A percentile compares a stretch with the other conserved stretches of the same genome.
Conservation (phyloP, 2,888 invertebrate genomes). For the Cheilosia impressa region DNA sequence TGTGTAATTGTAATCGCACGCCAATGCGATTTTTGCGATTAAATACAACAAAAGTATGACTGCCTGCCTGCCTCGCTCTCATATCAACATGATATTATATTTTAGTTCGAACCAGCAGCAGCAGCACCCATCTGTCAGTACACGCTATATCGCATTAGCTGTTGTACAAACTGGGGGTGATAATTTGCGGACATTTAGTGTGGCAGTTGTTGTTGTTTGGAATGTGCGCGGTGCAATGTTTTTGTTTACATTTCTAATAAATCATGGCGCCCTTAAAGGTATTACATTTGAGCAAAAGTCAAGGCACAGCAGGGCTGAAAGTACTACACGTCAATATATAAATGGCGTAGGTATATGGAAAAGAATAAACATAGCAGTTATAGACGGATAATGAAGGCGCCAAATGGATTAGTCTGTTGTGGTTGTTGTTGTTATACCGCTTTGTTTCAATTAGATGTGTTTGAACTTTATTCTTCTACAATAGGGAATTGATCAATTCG, state of each 20-base stretch:
- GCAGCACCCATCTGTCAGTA: conserved; percentile 10
- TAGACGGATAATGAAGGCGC: conserved; percentile 34
- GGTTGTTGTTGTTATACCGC: background rate
- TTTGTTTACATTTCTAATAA: conserved; percentile 62
- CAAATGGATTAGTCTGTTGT: conserved; percentile 20
- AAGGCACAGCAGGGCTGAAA: conserved; percentile 8
- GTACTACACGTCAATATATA: conserved; percentile 9
- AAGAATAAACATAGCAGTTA: conserved; percentile 15
- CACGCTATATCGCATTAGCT: conserved; percentile 47
- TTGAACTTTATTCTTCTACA: background rate
- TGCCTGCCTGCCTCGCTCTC: background rate
- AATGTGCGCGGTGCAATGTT: conserved; percentile 31
- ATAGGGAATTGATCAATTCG: too few species aligned
- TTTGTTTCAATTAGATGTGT: background rate
- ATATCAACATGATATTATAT: background rate
- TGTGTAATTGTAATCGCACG: conserved; percentile 8
- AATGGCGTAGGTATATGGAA: background rate
- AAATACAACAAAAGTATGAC: background rate
- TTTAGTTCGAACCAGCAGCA: background rate
- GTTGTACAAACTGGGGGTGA: background rate
- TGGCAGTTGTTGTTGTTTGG: conserved; percentile 25
- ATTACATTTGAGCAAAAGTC: conserved; percentile 35
- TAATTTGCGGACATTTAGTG: conserved; percentile 54
- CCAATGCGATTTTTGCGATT: conserved; percentile 25
- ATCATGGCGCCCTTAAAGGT: conserved; percentile 40